Evolutionary conservation across 2,888 invertebrate genomes (phyloP), one percentile per base, ranked within the genome.

Genomic region (Slavum lentiscoides): DNA sequence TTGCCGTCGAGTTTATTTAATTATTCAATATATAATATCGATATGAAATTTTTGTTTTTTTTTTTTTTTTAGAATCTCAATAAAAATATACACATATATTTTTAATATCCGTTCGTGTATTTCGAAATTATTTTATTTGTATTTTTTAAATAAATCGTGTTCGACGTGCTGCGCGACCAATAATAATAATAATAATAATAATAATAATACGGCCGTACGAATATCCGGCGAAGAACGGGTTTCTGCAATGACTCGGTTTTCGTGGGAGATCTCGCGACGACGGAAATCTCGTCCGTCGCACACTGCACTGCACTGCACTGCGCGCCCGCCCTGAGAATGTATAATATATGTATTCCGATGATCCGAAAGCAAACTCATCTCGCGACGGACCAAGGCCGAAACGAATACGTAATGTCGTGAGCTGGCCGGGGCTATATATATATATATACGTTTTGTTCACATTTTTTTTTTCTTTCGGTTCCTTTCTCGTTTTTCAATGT

Each of bases 281-380:
- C 77, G 7, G 53, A 77, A 69, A 76, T 21, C 30, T 30, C 53
- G 21, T 69, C 68, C 30, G 68, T 53, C 68, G 61, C 21, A 30
- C 30, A 30, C 30, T 30, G 30, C 30, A 30, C 30, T 30, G 30
- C 30, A 30, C 30, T 30, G 30, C 1, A 4, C 30, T n/a, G 30
- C 21, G 59, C 11, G 11, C 49, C 30, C 30, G 5, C 39, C 68
- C 43, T 70, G 64, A 55, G 53, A 77, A 77, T 69, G n/a, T n/a
- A 30, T 30, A 30, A 30, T 30, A 30, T 77, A 53, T 55, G 4
- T 30, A 30, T 30, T 30, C 30, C 30, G 30, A 30, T 30, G 55
- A 66, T 66, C 39, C 66, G 66, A 58, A 66, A 3, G 66, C n/a
- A 62, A 49, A 30, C 55, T 66, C 37, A 37, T 74, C 64, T 43